These are phyloP conservation scores for Onchidella celtica DNA, from an alignment of 2,888 invertebrate genomes.

Conservation along the genomic window DNA sequence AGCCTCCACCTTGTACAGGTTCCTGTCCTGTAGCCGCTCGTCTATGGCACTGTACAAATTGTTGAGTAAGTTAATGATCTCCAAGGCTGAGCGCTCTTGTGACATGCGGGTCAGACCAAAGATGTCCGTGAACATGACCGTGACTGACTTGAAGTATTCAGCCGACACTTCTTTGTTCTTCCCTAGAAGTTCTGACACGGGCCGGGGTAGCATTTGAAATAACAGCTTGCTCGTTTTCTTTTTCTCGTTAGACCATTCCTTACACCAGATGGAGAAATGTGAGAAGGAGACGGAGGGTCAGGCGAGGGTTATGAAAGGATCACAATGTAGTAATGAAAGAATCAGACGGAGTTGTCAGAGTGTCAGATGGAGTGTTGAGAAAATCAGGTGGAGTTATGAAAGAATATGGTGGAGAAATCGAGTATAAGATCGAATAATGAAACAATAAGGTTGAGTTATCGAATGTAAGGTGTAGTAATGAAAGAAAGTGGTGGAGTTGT, in stretches of 20 bases:
- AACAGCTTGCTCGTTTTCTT: conserved; percentile 62
- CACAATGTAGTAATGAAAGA: too few relatives aligned
- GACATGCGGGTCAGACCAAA: conserved; percentile 60
- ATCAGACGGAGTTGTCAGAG: too few relatives aligned
- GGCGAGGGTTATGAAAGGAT: too few relatives aligned
- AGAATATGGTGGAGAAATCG: too few relatives aligned
- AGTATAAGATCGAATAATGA: too few relatives aligned
- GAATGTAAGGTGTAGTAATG: too few relatives aligned
- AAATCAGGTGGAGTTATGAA: too few relatives aligned
- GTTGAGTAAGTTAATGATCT: conserved; percentile 63
- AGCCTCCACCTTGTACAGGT: conserved; percentile 70
- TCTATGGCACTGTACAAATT: conserved; percentile 63
- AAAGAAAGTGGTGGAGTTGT: too few relatives aligned
- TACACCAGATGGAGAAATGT: too few relatives aligned
- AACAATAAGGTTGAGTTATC: too few relatives aligned
- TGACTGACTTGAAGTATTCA: conserved; percentile 66
- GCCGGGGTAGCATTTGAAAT: conserved; percentile 68
- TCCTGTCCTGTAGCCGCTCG: conserved; percentile 58
- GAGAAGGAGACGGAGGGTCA: too few relatives aligned
- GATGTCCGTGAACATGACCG: conserved; percentile 66
- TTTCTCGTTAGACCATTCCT: conserved; percentile 62
- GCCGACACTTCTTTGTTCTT: conserved; percentile 59
- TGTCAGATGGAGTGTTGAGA: too few relatives aligned
- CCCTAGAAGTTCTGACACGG: conserved; percentile 62
- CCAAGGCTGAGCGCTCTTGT: conserved; percentile 59